These are phyloP conservation scores for Tursiops truncatus DNA, from an alignment of 2,113 vertebrate species.

Conservation along the genomic window DNA sequence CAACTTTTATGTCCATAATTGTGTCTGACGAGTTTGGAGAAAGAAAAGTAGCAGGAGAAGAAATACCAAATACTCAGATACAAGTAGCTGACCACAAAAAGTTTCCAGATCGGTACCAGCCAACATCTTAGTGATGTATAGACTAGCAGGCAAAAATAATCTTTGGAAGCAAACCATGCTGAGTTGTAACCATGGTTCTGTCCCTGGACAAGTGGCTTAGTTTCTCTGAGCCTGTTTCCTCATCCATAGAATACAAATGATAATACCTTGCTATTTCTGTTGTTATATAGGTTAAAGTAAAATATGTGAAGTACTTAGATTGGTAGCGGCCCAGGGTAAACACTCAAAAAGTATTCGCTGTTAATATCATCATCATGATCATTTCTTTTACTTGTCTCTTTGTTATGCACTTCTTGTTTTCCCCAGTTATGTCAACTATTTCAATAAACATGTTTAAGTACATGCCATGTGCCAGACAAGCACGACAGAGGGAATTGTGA, in stretches of 20 bases:
- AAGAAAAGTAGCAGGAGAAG: constrained; percentile 21
- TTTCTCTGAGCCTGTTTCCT: neutral
- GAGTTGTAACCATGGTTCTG: neutral
- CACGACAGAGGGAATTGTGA: neutral
- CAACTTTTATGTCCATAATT: constrained; percentile 17
- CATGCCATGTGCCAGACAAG: neutral
- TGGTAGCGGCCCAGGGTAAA: neutral
- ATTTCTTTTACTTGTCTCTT: neutral
- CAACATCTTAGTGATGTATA: neutral
- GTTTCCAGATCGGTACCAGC: neutral
- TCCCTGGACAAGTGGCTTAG: neutral
- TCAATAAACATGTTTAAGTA: neutral
- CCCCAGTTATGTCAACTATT: neutral
- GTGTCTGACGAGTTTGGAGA: neutral
- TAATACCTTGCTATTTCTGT: neutral
- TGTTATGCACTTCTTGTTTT: neutral
- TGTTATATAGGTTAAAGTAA: neutral
- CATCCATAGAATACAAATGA: neutral
- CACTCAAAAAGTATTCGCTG: neutral
- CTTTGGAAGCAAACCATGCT: neutral
- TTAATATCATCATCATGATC: neutral
- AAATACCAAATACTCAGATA: constrained; percentile 31
- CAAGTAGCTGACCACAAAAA: neutral
- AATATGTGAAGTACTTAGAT: neutral
- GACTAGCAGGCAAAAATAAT: neutral